A percentile compares a stretch with the other conserved stretches of the same genome.
Evolutionary conservation across 2,888 invertebrate genomes (phyloP).

Genomic region (Ophioninae sp.): DNA sequence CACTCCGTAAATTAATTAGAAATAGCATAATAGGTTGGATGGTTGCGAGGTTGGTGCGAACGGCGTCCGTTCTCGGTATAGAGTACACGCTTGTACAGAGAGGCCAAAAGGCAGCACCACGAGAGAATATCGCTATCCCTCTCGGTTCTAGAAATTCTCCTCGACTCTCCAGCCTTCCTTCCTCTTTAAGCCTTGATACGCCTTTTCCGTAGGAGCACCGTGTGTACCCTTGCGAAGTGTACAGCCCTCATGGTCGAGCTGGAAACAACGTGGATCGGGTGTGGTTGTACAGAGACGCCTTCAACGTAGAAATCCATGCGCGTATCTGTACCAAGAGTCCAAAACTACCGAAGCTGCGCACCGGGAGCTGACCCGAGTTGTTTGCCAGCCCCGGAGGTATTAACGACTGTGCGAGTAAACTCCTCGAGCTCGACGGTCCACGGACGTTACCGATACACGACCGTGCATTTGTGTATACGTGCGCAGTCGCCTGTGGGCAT

Average conservation of each 20-base stretch:
- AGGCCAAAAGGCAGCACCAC: slow-evolving; percentile 59
- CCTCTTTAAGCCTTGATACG: neutral
- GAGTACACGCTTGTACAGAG: slow-evolving; percentile 54
- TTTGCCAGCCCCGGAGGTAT: slow-evolving; percentile 70
- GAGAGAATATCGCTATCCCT: slow-evolving; percentile 46
- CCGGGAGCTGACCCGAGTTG: slow-evolving; percentile 70
- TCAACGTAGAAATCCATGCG: slow-evolving; percentile 48
- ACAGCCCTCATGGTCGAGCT: slow-evolving; percentile 57
- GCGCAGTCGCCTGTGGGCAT: slow-evolving; percentile 32
- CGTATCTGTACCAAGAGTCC: slow-evolving; percentile 46
- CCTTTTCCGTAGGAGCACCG: slow-evolving; percentile 15
- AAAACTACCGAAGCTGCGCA: slow-evolving; percentile 42
- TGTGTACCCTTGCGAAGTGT: slow-evolving; percentile 19
- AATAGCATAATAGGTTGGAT: slow-evolving; percentile 71
- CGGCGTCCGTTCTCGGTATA: slow-evolving; percentile 62
- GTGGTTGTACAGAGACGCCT: slow-evolving; percentile 35
- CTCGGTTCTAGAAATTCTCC: slow-evolving; percentile 37
- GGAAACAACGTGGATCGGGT: slow-evolving; percentile 64
- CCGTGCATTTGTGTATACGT: neutral
- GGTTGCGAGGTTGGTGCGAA: slow-evolving; percentile 67
- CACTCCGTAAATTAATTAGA: slow-evolving; percentile 75
- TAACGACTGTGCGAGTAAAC: slow-evolving; percentile 69
- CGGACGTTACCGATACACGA: slow-evolving; percentile 21
- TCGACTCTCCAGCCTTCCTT: slow-evolving; percentile 19
- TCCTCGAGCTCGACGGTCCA: slow-evolving; percentile 43